Evolutionary conservation across 2,797 vertebrate genomes (phyloP).

Genomic region (Manis javanica): DNA sequence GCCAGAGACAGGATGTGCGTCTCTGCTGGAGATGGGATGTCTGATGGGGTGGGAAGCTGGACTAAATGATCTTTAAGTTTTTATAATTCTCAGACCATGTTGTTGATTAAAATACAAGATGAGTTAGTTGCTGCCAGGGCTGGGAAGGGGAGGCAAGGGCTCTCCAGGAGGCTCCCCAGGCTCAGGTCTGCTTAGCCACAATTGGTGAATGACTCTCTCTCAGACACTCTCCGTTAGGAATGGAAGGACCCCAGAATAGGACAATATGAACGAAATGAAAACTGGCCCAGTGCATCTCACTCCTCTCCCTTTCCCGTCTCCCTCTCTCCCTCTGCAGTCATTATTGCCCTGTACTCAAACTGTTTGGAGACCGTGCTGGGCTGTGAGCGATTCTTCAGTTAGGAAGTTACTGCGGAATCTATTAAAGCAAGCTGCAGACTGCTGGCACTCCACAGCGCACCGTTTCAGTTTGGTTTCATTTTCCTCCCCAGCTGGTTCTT

Average conservation of each 20-base stretch:
- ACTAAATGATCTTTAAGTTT: neutral
- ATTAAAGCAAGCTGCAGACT: neutral
- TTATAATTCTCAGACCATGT: neutral
- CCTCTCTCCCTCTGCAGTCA: neutral
- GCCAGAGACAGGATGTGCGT: neutral
- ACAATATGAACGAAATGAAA: conserved; percentile 1
- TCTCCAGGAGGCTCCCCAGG: neutral
- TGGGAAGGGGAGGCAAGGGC: neutral
- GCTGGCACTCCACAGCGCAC: rapidly evolving
- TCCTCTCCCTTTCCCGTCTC: neutral
- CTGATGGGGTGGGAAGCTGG: neutral
- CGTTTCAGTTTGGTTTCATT: conserved; percentile 31
- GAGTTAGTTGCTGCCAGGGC: neutral
- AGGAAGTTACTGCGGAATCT: neutral
- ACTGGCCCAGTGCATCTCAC: neutral
- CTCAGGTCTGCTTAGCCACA: conserved; percentile 26
- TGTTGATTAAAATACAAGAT: conserved; percentile 1
- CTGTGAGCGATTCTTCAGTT: neutral
- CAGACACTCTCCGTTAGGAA: neutral
- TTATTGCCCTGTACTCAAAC: neutral
- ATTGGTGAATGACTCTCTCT: neutral
- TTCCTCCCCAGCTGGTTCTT: neutral
- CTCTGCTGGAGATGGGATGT: neutral
- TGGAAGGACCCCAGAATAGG: neutral
- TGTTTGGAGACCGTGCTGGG: neutral